Conservation (phyloP, 2,888 invertebrate species). For the Mongoloraphidia duomilia region DNA sequence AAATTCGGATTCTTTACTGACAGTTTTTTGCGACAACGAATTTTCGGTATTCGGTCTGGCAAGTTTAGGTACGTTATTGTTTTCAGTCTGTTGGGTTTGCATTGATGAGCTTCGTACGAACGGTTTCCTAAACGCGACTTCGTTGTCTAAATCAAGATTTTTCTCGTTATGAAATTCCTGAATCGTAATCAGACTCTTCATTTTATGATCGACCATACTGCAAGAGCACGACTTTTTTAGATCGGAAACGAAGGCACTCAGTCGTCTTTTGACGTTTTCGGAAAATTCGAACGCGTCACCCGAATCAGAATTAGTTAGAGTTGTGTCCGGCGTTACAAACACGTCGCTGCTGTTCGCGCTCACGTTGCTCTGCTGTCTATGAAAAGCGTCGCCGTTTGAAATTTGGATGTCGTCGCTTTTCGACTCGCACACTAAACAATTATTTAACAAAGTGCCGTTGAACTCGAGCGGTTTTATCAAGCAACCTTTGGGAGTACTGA, state of each 20-base stretch:
- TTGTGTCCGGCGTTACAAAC: conserved; percentile 24
- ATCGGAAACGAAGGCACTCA: not conserved
- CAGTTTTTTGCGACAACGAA: too few relatives aligned
- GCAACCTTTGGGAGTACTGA: conserved; percentile 17
- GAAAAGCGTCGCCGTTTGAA: conserved; percentile 6
- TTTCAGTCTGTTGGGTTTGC: not conserved
- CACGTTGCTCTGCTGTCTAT: conserved; percentile 20
- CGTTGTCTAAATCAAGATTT: not conserved
- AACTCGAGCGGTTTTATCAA: conserved; percentile 5
- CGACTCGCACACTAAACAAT: not conserved
- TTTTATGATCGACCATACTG: not conserved
- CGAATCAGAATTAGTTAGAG: conserved; percentile 8
- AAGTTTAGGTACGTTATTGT: not conserved
- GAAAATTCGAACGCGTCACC: not conserved
- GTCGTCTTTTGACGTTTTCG: too few relatives aligned
- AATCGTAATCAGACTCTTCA: not conserved
- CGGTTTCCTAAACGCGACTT: not conserved
- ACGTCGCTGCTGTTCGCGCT: conserved; percentile 23
- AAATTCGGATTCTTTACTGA: not conserved
- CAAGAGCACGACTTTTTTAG: not conserved
- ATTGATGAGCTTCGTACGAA: not conserved
- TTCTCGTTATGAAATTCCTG: not conserved
- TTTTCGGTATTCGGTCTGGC: too few relatives aligned
- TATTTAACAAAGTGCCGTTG: conserved; percentile 5
- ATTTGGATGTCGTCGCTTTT: not conserved